Conservation (phyloP, 1,140 invertebrate genomes). For the Akabosia matsudoensis region DNA sequence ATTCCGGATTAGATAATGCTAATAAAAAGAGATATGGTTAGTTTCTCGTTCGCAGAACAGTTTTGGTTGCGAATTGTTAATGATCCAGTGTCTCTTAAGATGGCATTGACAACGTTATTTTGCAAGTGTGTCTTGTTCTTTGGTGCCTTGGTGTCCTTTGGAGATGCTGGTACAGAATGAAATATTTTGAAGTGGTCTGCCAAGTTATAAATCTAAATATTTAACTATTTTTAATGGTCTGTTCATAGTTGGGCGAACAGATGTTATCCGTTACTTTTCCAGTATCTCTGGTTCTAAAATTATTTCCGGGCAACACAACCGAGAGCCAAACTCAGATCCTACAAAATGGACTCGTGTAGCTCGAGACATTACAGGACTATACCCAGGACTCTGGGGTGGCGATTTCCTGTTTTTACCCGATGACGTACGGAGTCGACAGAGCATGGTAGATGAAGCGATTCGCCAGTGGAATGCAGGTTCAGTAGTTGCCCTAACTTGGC, state of each 20-base stretch:
- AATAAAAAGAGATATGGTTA: too few relatives aligned
- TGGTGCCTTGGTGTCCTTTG: not conserved
- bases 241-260: not conserved
- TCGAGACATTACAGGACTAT: conserved; percentile 29
- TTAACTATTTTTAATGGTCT: not conserved
- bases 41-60: too few relatives aligned
- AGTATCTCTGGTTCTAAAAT: conserved; percentile 31
- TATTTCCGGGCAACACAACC: conserved; percentile 37
- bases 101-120: too few relatives aligned
- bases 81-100: too few relatives aligned
- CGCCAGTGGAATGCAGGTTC: conserved; percentile 34
- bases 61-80: too few relatives aligned
- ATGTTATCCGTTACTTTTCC: conserved; percentile 13
- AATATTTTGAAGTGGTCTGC: not conserved
- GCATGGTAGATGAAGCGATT: conserved; percentile 35
- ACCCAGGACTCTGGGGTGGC: conserved; percentile 32
- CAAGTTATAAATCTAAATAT: not conserved
- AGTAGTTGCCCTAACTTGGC: conserved; percentile 31
- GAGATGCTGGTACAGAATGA: not conserved
- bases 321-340: conserved; percentile 36
- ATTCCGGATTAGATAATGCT: too few relatives aligned
- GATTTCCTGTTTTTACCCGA: conserved; percentile 37
- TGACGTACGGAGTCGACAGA: conserved; percentile 29
- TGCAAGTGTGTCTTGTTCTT: too few relatives aligned
- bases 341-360: conserved; percentile 30